Conservation (phyloP, 2,113 vertebrate genomes). For the Actinemys pallida region DNA sequence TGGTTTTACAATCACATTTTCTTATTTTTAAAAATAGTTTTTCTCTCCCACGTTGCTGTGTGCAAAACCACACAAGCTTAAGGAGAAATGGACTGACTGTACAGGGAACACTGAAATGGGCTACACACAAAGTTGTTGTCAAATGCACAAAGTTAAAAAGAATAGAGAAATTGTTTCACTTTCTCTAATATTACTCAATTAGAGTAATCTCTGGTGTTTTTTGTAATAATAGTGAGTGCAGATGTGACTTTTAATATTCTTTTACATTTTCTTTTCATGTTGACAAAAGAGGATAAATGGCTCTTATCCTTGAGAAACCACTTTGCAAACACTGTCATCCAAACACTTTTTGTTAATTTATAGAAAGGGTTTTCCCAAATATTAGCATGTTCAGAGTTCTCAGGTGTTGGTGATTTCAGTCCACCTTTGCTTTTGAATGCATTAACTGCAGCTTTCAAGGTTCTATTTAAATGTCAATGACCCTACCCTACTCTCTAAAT, state of each 20-base stretch:
- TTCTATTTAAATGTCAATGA: neutral
- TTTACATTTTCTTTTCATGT: neutral
- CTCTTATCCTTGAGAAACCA: neutral
- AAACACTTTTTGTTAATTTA: neutral
- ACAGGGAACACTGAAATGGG: neutral
- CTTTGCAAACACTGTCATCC: neutral
- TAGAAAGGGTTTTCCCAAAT: neutral
- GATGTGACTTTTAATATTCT: neutral
- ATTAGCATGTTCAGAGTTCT: rapidly evolving
- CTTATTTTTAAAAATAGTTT: neutral
- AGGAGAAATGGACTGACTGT: neutral
- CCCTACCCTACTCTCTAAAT: neutral
- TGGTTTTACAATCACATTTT: neutral
- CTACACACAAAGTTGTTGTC: neutral
- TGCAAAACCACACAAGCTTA: neutral
- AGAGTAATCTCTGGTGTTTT: neutral
- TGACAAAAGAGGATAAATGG: neutral
- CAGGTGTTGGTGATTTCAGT: neutral
- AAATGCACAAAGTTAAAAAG: neutral
- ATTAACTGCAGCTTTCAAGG: neutral
- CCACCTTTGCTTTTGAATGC: neutral
- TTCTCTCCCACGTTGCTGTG: neutral
- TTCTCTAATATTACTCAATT: neutral
- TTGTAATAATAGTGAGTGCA: neutral
- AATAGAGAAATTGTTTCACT: neutral